phyloP scores from a whole-genome alignment of 2,888 invertebrate genomes.

The Epirrita christyi region DNA sequence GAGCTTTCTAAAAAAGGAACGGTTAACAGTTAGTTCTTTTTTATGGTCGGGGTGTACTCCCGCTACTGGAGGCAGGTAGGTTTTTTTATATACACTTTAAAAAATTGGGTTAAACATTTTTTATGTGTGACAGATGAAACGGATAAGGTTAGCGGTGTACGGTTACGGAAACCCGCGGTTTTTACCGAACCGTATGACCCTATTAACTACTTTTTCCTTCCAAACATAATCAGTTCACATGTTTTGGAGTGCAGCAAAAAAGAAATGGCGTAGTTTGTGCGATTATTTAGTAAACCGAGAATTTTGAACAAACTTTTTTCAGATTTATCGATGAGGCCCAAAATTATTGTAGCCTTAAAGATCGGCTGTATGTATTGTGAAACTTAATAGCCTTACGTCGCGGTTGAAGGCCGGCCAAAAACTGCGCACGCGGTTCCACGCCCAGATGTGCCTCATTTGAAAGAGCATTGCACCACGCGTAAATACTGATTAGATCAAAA shows the following conservation, averaged over 20 bases:
- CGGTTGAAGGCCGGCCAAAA: constrained; percentile 78
- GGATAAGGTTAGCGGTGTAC: constrained; percentile 78
- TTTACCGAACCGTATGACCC: constrained; percentile 69
- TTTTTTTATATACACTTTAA: constrained; percentile 64
- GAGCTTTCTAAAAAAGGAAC: constrained; percentile 50
- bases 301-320: neutral
- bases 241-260: constrained; percentile 51
- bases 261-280: constrained; percentile 36
- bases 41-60: constrained; percentile 57
- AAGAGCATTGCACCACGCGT: constrained; percentile 62
- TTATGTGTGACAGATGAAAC: constrained; percentile 68
- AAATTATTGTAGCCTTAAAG: constrained; percentile 51
- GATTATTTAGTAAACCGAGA: constrained; percentile 20
- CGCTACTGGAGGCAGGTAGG: constrained; percentile 79
- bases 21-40: constrained; percentile 67
- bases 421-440: constrained; percentile 58
- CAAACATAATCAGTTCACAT: constrained; percentile 65
- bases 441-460: constrained; percentile 56
- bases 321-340: constrained; percentile 41
- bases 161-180: constrained; percentile 79
- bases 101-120: constrained; percentile 79
- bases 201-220: constrained; percentile 69
- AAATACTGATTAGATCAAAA: constrained; percentile 59
- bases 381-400: constrained; percentile 71
- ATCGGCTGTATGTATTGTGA: constrained; percentile 66